Evolutionary conservation across 92 coral and sea anemone species (phyloP), one percentile per base, ranked within the genome.

Genomic region (Porites rus): DNA sequence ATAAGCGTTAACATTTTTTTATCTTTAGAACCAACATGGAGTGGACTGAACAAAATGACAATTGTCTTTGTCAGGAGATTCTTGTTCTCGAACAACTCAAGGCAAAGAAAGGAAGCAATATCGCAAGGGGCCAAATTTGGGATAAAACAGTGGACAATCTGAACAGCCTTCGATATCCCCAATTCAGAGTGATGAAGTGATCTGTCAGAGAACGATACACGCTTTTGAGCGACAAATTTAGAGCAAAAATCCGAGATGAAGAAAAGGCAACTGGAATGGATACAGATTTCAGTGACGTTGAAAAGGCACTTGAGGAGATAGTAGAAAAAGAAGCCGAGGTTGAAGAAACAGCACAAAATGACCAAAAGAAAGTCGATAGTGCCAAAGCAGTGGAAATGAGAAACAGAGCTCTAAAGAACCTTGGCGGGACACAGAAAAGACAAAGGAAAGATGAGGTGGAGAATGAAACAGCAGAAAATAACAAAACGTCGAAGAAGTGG

Each of bases 371-470:
- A 60, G 79, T 18, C 0, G 79, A 83, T 17, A 56, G 59, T 72
- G 73, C 72, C 12, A 83, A 83, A 83, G 73, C 87, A 72, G 72
- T 38, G 31, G 87, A 83, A 63, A 83, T 83, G 86, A 68, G 78
- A 31, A 70, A 82, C 7, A 82, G 52, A 54, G 86, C 78, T 18
- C 58, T 82, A 78, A 61, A 82, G 86, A 82, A 78, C 58, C 58
- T 82, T 25, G 78, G 60, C 9, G 20, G 72, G 38, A 74, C 81
- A 74, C 74, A 52, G 60, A 84, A 84, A 84, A 75, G 81, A 28
- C 31, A 28, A 66, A 75, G 65, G 65, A 73, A 12, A 8, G 59
- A 53, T 12, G 59, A 8, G 31, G 75, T n/a, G 50, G 82, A 84
- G 65, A 84, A 84, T 62, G 81, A 75, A 9, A 65, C 13, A 52